A percentile compares a stretch with the other conserved stretches of the same genome.
Evolutionary conservation across 2,888 invertebrate genomes (phyloP).

Genomic region (Ichneumon xanthorius): DNA sequence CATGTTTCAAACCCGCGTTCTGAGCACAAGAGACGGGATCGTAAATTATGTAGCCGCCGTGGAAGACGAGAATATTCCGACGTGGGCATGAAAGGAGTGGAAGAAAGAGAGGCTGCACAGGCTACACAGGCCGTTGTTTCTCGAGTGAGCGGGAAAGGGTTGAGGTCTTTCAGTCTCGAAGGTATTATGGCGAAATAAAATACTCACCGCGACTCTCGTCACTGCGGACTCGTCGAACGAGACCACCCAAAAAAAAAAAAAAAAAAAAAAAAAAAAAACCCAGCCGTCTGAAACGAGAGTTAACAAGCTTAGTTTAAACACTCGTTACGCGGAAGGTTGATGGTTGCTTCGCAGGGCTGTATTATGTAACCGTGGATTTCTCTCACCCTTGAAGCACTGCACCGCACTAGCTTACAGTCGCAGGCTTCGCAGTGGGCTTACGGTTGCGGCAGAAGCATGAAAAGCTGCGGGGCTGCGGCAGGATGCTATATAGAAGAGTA

Average conservation of each 20-base stretch:
- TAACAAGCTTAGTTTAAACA: conserved; percentile 79
- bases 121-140: conserved; percentile 2
- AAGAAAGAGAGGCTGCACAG: background rate
- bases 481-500: conserved; percentile 17
- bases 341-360: conserved; percentile 70
- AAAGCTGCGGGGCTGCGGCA: conserved; percentile 50
- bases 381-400: conserved; percentile 45
- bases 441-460: conserved; percentile 52
- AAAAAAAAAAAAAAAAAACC: background rate
- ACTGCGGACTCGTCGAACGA: conserved; percentile 19
- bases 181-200: conserved; percentile 38
- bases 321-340: conserved; percentile 76
- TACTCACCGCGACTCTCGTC: conserved; percentile 22
- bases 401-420: conserved; percentile 27
- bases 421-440: conserved; percentile 23
- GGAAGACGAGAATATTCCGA: conserved; percentile 33
- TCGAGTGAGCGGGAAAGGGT: conserved; percentile 25
- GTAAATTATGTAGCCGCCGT: conserved; percentile 31
- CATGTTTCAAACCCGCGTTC: conserved; percentile 32
- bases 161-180: conserved; percentile 45
- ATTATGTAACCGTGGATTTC: conserved; percentile 63
- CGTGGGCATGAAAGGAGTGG: conserved; percentile 18
- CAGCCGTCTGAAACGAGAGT: conserved; percentile 50
- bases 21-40: conserved; percentile 18
- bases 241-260: background rate